Percentiles rank a stretch among this genome's conserved stretches.
Conservation (phyloP, 1,140 invertebrate genomes). For the Drosophila truncata region DNA sequence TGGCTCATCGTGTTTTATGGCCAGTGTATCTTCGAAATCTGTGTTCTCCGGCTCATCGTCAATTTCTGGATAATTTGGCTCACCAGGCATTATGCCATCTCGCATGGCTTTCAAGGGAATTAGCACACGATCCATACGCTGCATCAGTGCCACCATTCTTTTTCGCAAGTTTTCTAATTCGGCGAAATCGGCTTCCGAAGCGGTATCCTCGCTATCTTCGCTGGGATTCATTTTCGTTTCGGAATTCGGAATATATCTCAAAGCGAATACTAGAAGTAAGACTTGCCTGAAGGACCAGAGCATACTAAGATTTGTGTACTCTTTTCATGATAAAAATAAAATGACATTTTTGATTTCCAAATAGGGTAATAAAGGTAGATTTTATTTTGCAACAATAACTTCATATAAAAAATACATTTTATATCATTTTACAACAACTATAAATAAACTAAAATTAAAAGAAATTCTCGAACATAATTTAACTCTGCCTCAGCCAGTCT, state of each 20-base stretch:
- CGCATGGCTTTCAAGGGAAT: not conserved
- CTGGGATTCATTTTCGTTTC: not conserved
- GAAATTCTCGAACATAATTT: slow-evolving; percentile 8
- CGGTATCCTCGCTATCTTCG: not conserved
- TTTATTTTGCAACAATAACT: slow-evolving; percentile 30
- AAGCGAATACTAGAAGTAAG: not conserved
- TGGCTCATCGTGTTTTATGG: not conserved
- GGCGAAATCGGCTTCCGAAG: not conserved
- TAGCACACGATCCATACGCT: slow-evolving; percentile 3
- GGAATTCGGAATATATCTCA: not conserved
- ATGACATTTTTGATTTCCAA: not conserved
- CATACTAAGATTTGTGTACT: not conserved
- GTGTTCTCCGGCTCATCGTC: not conserved
- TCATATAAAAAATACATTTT: slow-evolving; percentile 34
- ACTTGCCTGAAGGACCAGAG: not conserved
- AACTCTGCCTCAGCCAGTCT: not conserved
- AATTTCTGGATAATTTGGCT: not conserved
- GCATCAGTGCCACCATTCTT: not conserved
- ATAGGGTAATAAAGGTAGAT: not conserved
- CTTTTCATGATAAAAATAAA: not conserved
- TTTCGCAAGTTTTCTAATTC: not conserved
- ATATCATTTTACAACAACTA: slow-evolving; percentile 46
- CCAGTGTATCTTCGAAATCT: not conserved
- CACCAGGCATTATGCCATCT: not conserved
- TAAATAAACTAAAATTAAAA: slow-evolving; percentile 21